Evolutionary conservation across 2,888 invertebrate genomes (phyloP), one percentile per base, ranked within the genome.

Genomic region (Ennomos quercinarius): DNA sequence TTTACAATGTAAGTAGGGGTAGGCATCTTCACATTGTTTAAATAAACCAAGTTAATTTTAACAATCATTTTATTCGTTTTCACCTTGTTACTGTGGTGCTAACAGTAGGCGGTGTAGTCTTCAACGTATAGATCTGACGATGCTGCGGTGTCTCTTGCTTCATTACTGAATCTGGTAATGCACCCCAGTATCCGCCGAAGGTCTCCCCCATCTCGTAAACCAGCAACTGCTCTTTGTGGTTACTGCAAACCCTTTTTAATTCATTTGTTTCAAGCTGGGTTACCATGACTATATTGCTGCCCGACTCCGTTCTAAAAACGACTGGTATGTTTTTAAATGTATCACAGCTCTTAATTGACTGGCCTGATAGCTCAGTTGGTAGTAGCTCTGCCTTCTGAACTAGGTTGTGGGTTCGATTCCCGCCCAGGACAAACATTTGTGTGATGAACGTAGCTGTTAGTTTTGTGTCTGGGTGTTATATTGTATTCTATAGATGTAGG

Each of bases 181-280:
- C 76, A 0, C 85, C 90, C 91, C 91, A 91, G 64, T 91, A 91
- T 0, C 89, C 90, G 0, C 91, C 90, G 55, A 86, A 90, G 0
- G 87, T 88, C 70, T 91, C 91, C 0, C 84, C 84, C 65, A 90
- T 75, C 55, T 86, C 87, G 47, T 87, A 88, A 9, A 91, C 83
- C 6, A 82, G 42, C 17, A 92, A 58, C 68, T 89, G 91, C 44
- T 82, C 72, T 4, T 69, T 64, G 37, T 70, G 70, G 8, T 68
- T 39, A 0, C 61, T 42, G 63, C 91, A 91, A 0, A 81, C 64
- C 0, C 64, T 55, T 12, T 43, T 10, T 10, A 87, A 57, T 40
- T 64, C 74, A 8, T 70, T 57, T 8, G 76, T 70, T 35, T 68
- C 34, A 27, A 85, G 53, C 61, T 85, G 77, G 36, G 88, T 72